Evolutionary conservation across 2,797 vertebrate species (phyloP), one percentile per base, ranked within the genome.

Genomic region (Gallinago stenura): DNA sequence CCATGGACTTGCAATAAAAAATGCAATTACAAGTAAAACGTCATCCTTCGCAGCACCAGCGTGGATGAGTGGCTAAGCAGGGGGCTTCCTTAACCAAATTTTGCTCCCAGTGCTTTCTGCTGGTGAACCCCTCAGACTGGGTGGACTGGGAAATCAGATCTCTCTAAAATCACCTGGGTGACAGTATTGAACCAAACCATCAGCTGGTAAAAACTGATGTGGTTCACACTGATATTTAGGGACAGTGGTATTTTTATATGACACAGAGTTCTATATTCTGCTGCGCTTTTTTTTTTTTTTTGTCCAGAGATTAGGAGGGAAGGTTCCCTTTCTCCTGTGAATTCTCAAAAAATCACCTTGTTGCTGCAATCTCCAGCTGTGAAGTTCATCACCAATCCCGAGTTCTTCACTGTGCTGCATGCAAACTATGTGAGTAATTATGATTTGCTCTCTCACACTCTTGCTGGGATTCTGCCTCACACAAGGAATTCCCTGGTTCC

Each of bases 321-420:
- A 84, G 98, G 98, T 54, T 98, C 99, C 13, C 97, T 98, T 91
- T 99, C 99, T 66, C 99, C 99, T 13, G 98, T 99, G 95, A 99
- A 97, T 96, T 98, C 98, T 79, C 99, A 99, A 97, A 99, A 99
- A 97, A 98, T 99, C 97, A 99, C 98, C 78, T 97, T 99, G 89
- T 97, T 99, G 92, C 98, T 99, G 51, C 99, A 99, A 89, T 99
- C 98, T 77, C 99, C 99, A 64, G 99, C 99, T 7, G 99, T 99
- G 96, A 99, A 99, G 98, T 99, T 99, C 95, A 98, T 99, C 97
- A 99, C 99, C 88, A 99, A 99, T 95, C 99, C 99, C 0, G 99
- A 99, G 81, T 99, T 99, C 97, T 99, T 99, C 98, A 99, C 99
- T 14, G 98, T 99, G 93, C 98, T 99, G 87, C 99, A 99, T 57